These are phyloP conservation scores for Heliconius melpomene DNA, from an alignment of 1,140 invertebrate species.

Conservation along the genomic window DNA sequence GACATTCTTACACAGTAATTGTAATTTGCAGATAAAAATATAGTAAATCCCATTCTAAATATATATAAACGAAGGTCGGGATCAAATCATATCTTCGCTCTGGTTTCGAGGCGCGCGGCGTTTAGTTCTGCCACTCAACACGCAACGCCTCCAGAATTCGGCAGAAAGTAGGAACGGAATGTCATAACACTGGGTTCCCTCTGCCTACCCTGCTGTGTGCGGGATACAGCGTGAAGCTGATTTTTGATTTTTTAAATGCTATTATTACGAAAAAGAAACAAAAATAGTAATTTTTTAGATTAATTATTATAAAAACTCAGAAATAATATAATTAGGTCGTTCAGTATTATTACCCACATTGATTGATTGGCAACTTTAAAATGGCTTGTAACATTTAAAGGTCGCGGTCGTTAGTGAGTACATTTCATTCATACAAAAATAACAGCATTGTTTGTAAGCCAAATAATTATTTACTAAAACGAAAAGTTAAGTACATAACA, in stretches of 20 bases:
- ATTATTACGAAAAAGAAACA: neutral
- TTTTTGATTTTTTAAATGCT: neutral
- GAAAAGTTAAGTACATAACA: no score
- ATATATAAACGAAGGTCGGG: no score
- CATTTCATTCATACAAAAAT: neutral
- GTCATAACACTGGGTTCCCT: no score
- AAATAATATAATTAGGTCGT: neutral
- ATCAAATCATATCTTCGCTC: no score
- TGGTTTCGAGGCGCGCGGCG: no score
- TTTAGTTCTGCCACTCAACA: no score
- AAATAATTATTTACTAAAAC: neutral
- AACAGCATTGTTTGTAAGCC: neutral
- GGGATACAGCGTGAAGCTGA: no score
- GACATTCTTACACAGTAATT: neutral
- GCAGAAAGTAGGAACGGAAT: no score
- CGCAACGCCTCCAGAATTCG: no score
- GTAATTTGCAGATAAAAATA: neutral
- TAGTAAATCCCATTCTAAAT: neutral
- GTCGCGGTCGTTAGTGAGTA: neutral
- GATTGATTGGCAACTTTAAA: neutral
- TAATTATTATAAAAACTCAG: neutral
- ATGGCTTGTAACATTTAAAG: conserved; percentile 10
- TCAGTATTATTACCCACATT: neutral
- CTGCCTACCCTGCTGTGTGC: no score
- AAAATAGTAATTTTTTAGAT: neutral